phyloP scores from a whole-genome alignment of 2,113 vertebrate genomes.

The Anoplopoma fimbria region DNA sequence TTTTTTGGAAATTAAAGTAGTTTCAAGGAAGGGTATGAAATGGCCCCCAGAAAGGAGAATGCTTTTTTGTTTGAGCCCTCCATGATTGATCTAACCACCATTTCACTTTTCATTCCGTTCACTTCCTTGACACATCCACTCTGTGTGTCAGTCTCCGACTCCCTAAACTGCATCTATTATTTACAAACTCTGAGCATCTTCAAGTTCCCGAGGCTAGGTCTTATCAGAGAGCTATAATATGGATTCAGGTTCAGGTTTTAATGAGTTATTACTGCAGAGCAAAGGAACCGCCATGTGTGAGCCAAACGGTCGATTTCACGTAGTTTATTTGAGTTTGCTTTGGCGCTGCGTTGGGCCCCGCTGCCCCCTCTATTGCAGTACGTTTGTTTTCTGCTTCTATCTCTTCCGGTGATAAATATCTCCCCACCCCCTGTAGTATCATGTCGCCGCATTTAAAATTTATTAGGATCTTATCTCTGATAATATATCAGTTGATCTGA shows the following conservation, averaged over 20 bases:
- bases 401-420: conserved; percentile 27
- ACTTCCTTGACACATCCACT: conserved; percentile 35
- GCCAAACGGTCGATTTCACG: conserved; percentile 23
- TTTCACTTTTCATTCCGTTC: conserved; percentile 37
- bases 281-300: conserved; percentile 10
- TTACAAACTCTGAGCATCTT: conserved; percentile 62
- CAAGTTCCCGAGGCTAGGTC: conserved; percentile 34
- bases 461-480: conserved; percentile 49
- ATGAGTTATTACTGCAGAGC: conserved; percentile 39
- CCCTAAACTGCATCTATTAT: conserved; percentile 68
- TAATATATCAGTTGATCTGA: conserved; percentile 54
- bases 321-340: conserved; percentile 40
- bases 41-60: neutral
- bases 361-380: conserved; percentile 3
- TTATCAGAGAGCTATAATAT: conserved; percentile 28
- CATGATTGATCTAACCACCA: conserved; percentile 53
- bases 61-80: neutral
- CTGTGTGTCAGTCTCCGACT: conserved; percentile 45
- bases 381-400: conserved; percentile 20
- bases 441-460: conserved; percentile 44
- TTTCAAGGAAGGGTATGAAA: neutral
- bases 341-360: neutral
- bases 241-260: conserved; percentile 48
- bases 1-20: conserved; percentile 3
- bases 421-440: neutral